Evolutionary conservation across 30 jellyfish, hydroid and myxozoan genomes (phyloP), one percentile per base, ranked within the genome.

Genomic region (Pseudorhiza aurosa): DNA sequence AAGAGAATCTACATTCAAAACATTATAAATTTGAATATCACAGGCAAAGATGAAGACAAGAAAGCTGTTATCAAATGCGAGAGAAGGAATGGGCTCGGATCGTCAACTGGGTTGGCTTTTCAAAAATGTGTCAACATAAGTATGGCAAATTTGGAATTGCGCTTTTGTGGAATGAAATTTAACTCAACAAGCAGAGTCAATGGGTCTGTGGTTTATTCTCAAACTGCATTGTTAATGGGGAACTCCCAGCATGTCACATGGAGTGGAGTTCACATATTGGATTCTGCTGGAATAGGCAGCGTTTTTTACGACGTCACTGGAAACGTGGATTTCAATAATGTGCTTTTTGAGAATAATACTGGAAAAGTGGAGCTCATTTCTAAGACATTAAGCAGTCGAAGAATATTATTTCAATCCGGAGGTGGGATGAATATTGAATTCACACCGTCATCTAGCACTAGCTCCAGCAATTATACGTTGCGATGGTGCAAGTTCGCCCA

Each of bases 341-440:
- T 56, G 9, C 32, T 12, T 2, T 53, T 74, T 25, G 75, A 37
- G 4, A 22, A 19, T 24, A 51, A 58, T 18, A 53, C 9, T 15
- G 76, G 56, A 19, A 36, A 39, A 45, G 28, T 25, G 58, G 42
- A 19, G 30, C 51, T 14, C 1, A 0, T 57, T 26, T 30, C 58
- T 17, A 30, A 72, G 43, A 10, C 69, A 44, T 14, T 28, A 28
- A 19, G 51, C 26, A 69, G 33, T 35, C 27, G 5, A 51, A 27
- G 77, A 63, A 37, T 8, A 2, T 26, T 25, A 17, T 45, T 37
- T n/a, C 18, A 18, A n/a, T 8, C 88, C 26, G 95, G 95, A n/a
- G 88, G 95, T 19, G 95, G 88, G 9, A 68, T 83, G 4, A 53
- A 83, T 39, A 31, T 81, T 51, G 93, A 81, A 65, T 65, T 65